A percentile compares a stretch with the other conserved stretches of the same genome.
Conservation (phyloP, 2,888 invertebrate species). For the Dioctria linearis region DNA sequence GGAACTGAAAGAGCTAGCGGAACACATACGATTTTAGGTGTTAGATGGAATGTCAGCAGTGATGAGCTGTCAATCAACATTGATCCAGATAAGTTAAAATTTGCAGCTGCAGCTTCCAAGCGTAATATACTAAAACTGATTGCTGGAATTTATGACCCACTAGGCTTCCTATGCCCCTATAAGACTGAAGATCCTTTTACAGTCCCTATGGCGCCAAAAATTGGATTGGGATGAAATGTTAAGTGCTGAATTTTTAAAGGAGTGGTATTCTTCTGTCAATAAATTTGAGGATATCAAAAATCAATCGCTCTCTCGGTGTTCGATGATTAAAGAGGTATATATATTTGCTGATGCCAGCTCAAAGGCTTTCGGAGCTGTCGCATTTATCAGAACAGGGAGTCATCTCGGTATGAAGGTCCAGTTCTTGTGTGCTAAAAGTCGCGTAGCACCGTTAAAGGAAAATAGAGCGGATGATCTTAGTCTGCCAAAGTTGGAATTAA, state of each 20-base stretch:
- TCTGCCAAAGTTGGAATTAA: too few species aligned
- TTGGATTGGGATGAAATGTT: slow-evolving; percentile 21
- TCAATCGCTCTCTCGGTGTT: background rate
- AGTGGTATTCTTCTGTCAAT: slow-evolving; percentile 4
- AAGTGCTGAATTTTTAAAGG: background rate
- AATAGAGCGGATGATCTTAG: background rate
- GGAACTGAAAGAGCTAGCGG: background rate
- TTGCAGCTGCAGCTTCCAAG: background rate
- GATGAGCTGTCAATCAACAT: slow-evolving; percentile 25
- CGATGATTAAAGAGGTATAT: background rate
- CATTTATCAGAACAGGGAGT: background rate
- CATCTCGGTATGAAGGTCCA: background rate
- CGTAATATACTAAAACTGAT: slow-evolving; percentile 3
- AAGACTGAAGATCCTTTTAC: background rate
- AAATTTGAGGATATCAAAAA: background rate
- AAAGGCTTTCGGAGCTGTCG: background rate
- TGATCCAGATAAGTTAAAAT: background rate
- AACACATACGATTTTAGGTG: slow-evolving; percentile 7
- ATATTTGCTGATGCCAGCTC: background rate
- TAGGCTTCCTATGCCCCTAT: background rate
- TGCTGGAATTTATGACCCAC: background rate
- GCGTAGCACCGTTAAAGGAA: background rate
- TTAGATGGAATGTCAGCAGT: background rate
- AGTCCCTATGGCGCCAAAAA: background rate
- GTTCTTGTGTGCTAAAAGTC: background rate